A percentile compares a stretch with the other conserved stretches of the same genome.
Conservation (phyloP, 1,140 invertebrate species). For the Brachionus koreanus region DNA sequence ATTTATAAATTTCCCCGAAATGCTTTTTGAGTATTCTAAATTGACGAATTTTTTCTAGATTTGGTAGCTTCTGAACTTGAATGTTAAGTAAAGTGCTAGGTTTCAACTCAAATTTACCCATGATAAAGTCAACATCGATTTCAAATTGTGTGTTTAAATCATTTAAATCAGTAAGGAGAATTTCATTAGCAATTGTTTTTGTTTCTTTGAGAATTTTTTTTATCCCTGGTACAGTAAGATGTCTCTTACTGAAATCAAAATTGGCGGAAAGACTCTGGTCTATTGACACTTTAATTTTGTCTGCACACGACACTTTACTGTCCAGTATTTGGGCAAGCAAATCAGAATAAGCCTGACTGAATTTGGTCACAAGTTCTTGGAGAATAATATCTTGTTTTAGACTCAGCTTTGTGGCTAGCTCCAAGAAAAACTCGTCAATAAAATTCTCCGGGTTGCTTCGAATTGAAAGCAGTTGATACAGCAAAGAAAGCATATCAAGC, state of each 20-base stretch:
- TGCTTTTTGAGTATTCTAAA: neutral
- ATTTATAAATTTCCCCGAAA: neutral
- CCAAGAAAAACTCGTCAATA: neutral
- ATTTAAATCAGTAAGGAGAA: neutral
- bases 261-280: neutral
- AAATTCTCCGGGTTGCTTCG: neutral
- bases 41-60: neutral
- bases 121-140: neutral
- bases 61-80: neutral
- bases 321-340: neutral
- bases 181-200: neutral
- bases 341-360: neutral
- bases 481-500: neutral
- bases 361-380: neutral
- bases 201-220: neutral
- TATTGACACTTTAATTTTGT: neutral
- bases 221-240: neutral
- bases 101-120: neutral
- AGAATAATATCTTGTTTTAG: neutral
- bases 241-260: neutral
- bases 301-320: neutral
- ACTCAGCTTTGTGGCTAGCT: neutral
- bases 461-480: neutral
- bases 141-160: neutral
- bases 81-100: neutral